phyloP scores from a whole-genome alignment of 1,140 invertebrate genomes.

The Plectus sambesii region DNA sequence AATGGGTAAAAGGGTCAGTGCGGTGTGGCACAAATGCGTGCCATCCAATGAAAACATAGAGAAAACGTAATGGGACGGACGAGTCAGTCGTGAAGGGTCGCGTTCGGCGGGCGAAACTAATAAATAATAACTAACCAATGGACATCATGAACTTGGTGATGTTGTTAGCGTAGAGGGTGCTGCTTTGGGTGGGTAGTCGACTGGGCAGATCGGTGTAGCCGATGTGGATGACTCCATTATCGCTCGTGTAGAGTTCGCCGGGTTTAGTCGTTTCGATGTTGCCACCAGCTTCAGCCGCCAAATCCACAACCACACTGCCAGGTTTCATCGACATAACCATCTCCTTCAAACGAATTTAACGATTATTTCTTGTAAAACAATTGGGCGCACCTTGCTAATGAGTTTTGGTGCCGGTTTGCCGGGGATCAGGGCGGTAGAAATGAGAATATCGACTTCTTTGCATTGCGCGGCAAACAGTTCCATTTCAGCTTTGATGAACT shows the following conservation, averaged over 20 bases:
- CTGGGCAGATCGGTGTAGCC: conserved; percentile 73
- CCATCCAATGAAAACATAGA: no score
- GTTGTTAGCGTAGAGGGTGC: conserved; percentile 76
- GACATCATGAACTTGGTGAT: conserved; percentile 74
- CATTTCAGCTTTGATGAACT: conserved; percentile 73
- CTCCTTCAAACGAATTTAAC: conserved; percentile 52
- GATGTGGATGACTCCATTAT: conserved; percentile 69
- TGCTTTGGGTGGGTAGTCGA: conserved; percentile 70
- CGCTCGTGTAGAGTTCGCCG: conserved; percentile 59
- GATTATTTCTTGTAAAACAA: no score
- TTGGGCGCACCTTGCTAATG: conserved; percentile 58
- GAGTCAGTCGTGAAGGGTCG: no score
- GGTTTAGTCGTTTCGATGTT: conserved; percentile 73
- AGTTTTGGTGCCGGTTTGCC: conserved; percentile 70
- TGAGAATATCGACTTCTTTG: conserved; percentile 64
- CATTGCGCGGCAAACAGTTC: conserved; percentile 72
- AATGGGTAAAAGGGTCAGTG: no score
- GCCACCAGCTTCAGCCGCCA: conserved; percentile 75
- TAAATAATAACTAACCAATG: conserved; percentile 51
- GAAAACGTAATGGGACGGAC: no score
- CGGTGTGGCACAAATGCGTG: no score
- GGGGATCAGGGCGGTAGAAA: conserved; percentile 77
- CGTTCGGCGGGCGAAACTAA: conserved; percentile 7
- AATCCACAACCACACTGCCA: conserved; percentile 74
- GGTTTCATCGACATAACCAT: conserved; percentile 73